Evolutionary conservation across 2,888 invertebrate species (phyloP).

Genomic region (Endomychus coccineus): DNA sequence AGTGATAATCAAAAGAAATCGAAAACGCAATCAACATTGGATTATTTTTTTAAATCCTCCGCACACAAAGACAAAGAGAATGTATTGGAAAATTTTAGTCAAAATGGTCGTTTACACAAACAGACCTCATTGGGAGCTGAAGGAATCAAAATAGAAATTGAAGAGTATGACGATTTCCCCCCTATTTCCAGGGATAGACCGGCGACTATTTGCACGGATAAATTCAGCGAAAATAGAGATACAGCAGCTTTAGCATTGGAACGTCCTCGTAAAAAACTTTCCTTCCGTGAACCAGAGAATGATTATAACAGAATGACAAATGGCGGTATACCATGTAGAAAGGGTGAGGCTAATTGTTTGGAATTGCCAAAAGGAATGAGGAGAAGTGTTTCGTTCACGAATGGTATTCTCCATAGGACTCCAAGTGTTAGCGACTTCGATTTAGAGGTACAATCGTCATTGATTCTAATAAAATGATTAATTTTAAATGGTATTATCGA

Average conservation of each 20-base stretch:
- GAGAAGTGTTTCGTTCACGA: slow-evolving; percentile 31
- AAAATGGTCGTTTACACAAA: slow-evolving; percentile 32
- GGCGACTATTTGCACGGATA: slow-evolving; percentile 37
- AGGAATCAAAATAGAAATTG: slow-evolving; percentile 36
- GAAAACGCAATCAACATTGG: slow-evolving; percentile 43
- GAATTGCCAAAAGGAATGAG: slow-evolving; percentile 28
- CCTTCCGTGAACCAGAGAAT: slow-evolving; percentile 74
- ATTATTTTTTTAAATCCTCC: slow-evolving; percentile 45
- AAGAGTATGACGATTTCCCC: slow-evolving; percentile 26
- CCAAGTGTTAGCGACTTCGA: slow-evolving; percentile 54
- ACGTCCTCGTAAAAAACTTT: slow-evolving; percentile 75
- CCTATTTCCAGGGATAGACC: slow-evolving; percentile 32
- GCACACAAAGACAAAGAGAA: slow-evolving; percentile 39
- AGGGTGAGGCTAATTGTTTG: slow-evolving; percentile 13
- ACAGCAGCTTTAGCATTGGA: slow-evolving; percentile 46
- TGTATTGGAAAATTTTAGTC: slow-evolving; percentile 23
- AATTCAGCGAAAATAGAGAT: slow-evolving; percentile 38
- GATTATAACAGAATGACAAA: slow-evolving; percentile 18
- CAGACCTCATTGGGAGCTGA: slow-evolving; percentile 40
- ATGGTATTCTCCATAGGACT: slow-evolving; percentile 32
- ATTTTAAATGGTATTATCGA: too few species aligned
- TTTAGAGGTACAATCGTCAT: slow-evolving; percentile 60
- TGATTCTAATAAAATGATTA: too few species aligned
- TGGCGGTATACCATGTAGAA: slow-evolving; percentile 16
- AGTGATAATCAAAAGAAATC: slow-evolving; percentile 33